phyloP scores from a whole-genome alignment of 2,113 vertebrate genomes.

The Ariopsis seemanni region DNA sequence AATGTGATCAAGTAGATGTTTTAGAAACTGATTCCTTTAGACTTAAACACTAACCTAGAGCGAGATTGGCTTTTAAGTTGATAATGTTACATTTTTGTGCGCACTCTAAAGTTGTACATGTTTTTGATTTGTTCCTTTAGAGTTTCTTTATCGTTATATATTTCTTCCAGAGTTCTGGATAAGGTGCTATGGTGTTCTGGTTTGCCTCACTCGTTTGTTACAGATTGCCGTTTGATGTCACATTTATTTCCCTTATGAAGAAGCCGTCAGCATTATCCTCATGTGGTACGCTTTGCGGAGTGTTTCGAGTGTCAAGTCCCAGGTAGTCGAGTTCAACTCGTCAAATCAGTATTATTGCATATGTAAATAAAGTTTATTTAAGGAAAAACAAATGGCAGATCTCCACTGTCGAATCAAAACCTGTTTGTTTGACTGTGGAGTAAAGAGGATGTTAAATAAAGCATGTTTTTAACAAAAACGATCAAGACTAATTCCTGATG shows the following conservation, averaged over 20 bases:
- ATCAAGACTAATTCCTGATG: neutral
- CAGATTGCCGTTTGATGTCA: conserved; percentile 31
- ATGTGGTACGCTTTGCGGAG: conserved; percentile 47
- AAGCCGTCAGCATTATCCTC: conserved; percentile 36
- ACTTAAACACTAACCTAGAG: conserved; percentile 1
- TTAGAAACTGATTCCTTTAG: neutral
- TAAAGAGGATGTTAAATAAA: conserved; percentile 63
- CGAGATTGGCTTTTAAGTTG: neutral
- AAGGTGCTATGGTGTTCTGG: conserved; percentile 44
- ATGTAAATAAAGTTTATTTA: conserved; percentile 51
- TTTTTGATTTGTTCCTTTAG: neutral
- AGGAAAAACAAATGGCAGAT: conserved; percentile 4
- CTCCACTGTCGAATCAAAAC: conserved; percentile 6
- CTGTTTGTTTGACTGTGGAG: conserved; percentile 52
- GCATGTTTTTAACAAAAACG: conserved; percentile 63
- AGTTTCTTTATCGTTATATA: neutral
- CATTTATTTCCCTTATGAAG: conserved; percentile 1
- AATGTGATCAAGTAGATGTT: neutral
- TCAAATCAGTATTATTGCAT: conserved; percentile 60
- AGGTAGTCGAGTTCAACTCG: conserved; percentile 41
- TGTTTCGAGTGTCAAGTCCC: conserved; percentile 48
- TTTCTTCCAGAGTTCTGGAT: conserved; percentile 25
- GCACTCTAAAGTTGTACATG: neutral
- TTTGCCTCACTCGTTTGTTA: conserved; percentile 22
- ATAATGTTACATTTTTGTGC: neutral